A percentile compares a stretch with the other conserved stretches of the same genome.
Evolutionary conservation across 1,140 invertebrate genomes (phyloP).

Genomic region (Galleria mellonella): DNA sequence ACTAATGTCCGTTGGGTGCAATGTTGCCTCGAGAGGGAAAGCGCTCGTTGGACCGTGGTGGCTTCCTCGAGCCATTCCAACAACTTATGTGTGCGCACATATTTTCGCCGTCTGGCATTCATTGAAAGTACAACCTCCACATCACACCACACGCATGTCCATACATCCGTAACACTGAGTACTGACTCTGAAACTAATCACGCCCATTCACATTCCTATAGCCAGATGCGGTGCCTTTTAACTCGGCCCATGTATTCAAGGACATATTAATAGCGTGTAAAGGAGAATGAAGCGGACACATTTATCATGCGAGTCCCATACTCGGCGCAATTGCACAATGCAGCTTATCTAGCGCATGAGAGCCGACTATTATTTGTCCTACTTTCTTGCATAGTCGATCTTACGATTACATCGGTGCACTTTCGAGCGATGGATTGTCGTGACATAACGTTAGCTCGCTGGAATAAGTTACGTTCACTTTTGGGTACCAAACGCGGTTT

Average conservation of each 20-base stretch:
- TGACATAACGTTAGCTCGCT: slow-evolving; percentile 29
- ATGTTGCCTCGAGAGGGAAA: slow-evolving; percentile 48
- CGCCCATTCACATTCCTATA: slow-evolving; percentile 16
- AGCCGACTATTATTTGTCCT: slow-evolving; percentile 56
- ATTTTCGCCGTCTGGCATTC: neutral
- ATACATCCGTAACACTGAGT: slow-evolving; percentile 8
- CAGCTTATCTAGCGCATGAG: slow-evolving; percentile 59
- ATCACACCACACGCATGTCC: slow-evolving; percentile 14
- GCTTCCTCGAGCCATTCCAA: slow-evolving; percentile 30
- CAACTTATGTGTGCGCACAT: slow-evolving; percentile 8
- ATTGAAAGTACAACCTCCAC: slow-evolving; percentile 31
- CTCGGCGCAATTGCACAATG: slow-evolving; percentile 48
- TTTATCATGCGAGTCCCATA: slow-evolving; percentile 44
- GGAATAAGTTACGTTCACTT: slow-evolving; percentile 25
- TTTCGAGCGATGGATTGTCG: slow-evolving; percentile 32
- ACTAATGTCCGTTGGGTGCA: slow-evolving; percentile 26
- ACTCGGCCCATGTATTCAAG: slow-evolving; percentile 34
- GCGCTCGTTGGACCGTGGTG: slow-evolving; percentile 40
- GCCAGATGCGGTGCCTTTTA: slow-evolving; percentile 21
- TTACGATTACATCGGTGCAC: slow-evolving; percentile 35
- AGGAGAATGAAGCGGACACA: slow-evolving; percentile 40
- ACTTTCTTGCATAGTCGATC: slow-evolving; percentile 40
- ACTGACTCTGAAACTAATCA: neutral
- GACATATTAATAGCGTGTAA: slow-evolving; percentile 56
- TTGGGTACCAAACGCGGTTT: neutral